phyloP scores from a whole-genome alignment of 1,140 invertebrate genomes.

The Dryas iulia region DNA sequence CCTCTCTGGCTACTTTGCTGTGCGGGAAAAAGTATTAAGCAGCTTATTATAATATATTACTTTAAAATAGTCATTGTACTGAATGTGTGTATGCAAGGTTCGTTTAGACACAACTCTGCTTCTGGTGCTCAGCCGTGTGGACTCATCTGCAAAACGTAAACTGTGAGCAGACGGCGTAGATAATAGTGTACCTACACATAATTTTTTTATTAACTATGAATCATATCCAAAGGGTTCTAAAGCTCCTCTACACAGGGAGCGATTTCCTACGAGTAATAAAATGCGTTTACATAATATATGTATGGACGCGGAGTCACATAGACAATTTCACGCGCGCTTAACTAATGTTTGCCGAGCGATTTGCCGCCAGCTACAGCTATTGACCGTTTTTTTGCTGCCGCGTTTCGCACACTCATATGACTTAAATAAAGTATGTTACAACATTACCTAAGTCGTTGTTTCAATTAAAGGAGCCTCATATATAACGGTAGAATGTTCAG shows the following conservation, averaged over 20 bases:
- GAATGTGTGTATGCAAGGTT: background rate
- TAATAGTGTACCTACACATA: background rate
- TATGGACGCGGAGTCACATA: conserved; percentile 42
- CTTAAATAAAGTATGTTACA: background rate
- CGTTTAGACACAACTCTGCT: background rate
- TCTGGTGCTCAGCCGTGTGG: background rate
- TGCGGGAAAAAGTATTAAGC: no score
- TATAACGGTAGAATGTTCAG: background rate
- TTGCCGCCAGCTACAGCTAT: conserved; percentile 52
- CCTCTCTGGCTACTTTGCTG: no score
- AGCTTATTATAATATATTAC: no score
- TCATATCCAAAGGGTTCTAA: conserved; percentile 8
- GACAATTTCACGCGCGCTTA: conserved; percentile 70
- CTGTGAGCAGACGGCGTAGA: background rate
- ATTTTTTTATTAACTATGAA: conserved; percentile 8
- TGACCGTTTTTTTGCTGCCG: conserved; percentile 44
- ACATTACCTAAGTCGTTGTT: background rate
- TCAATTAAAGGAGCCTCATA: background rate
- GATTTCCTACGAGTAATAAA: conserved; percentile 32
- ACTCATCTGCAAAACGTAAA: background rate
- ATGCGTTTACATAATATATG: conserved; percentile 47
- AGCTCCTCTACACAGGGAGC: background rate
- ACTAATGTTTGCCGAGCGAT: conserved; percentile 68
- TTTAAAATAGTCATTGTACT: background rate
- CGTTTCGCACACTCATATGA: conserved; percentile 14